Base-by-base conservation (phyloP, 2,797 vertebrate species). In the Spinibarbus caldwelli region DNA sequence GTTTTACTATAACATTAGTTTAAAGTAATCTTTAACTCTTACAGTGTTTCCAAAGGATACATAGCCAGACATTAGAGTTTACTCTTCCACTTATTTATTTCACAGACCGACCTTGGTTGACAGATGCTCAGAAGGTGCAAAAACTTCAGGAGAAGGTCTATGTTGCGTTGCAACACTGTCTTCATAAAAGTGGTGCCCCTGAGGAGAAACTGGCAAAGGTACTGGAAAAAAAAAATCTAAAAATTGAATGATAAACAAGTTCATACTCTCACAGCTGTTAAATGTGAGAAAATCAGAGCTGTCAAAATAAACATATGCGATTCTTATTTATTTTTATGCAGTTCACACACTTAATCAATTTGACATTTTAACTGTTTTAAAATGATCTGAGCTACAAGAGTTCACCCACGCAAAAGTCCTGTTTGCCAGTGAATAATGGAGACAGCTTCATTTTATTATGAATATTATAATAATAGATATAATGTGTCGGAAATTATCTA, bases 131-230 rank as follows among this genome's bases (percentile, higher is more conserved):
- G 86, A 96, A 97, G 91, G 95, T 98, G 26, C 96, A 97, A 90
- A 97, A 96, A 90, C 93, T 98, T 87, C 97, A 98, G 91, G 96
- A 97, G 90, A 97, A 96, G 80, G 94, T 97, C 81, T 97, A 97
- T 0, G 83, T 97, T 83, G 96, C 97, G 78, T 92, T 98, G 90
- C 96, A 97, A 91, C 94, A 94, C 9, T 96, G 96, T 87, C 93
- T 97, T 91, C 96, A 96, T 89, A 97, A 96, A 93, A 94, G 95
- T 8, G 95, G 95, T 34, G 88, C 92, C 70, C 71, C 91, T 0
- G 97, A 98, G 85, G 97, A 97, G 92, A 97, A 97, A 89, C 94
- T 98, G 47, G 93, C 96, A 0, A 98, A 97, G 97, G 97, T 98
- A 92, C 34, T 73, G 10, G 77, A 17, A 14, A 31, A n/a, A n/a